Base-by-base conservation (phyloP, 1,140 invertebrate species). In the Leptopilina boulardi region DNA sequence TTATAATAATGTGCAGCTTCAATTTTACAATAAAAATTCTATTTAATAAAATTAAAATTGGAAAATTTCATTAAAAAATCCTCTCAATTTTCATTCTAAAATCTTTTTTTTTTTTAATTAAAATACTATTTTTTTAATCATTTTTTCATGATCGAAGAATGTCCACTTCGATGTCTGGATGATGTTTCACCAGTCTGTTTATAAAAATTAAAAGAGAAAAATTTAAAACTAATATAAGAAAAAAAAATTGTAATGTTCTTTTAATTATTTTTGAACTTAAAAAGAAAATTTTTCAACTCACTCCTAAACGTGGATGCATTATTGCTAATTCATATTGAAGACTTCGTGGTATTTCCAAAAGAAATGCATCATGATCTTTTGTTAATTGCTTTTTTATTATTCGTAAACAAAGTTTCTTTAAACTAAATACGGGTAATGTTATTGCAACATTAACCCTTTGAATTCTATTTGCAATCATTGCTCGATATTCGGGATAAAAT, bases 331-430 rank as follows among this genome's bases (percentile, higher is more conserved):
- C 86, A 42, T 51, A 13, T 70, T 89, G 86, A 23, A 89, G 82
- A 23, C 70, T 85, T 34, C 76, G 77, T 10, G 88, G 88, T 75
- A 89, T 86, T 38, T 89, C 87, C 11, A 89, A 84, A 4, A 54
- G 54, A 21, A 83, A 86, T 18, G 85, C 86, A 41, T 89, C 80
- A 11, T 70, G 44, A 44, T 81, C 93, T 94, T 83, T 54, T 4
- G 66, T 71, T 21, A 89, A 75, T 38, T 73, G 77, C 6, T 77
- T 82, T 71, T 84, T 86, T 54, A 90, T 86, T 41, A 79, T 76
- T 73, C 87, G 86, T 51, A 91, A 70, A 9, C 88, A 86, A 44
- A 89, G 79, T 76, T 90, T 86, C 3, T 82, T 83, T 5, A 92
- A 82, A 6, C 87, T 85, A 56, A 86, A 89, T 3, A 91, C 41